phyloP scores from a whole-genome alignment of 92 coral and sea anemone genomes.

The Paragorgia papillata region DNA sequence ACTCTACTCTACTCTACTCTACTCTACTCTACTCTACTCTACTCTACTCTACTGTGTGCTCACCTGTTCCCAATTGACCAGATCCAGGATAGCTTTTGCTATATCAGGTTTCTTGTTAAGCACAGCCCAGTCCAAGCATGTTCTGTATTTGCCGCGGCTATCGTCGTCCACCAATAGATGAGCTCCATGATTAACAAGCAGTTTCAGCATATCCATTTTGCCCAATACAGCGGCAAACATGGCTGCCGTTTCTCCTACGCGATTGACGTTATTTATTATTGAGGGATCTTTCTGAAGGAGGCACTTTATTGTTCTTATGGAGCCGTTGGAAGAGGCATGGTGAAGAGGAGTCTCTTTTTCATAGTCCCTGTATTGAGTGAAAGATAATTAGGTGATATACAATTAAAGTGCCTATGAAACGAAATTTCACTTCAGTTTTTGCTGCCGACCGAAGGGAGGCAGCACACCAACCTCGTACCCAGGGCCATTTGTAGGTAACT shows the following conservation, averaged over 20 bases:
- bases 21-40: background rate
- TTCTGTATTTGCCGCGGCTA: background rate
- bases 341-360: constrained; percentile 41
- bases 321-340: constrained; percentile 2
- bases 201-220: constrained; percentile 1
- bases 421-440: too few relatives aligned
- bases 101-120: background rate
- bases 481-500: too few relatives aligned
- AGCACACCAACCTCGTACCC: too few relatives aligned
- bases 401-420: background rate
- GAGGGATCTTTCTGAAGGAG: background rate
- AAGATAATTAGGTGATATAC: background rate
- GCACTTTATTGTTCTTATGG: background rate
- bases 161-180: background rate
- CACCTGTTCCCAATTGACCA: constrained; percentile 12
- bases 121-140: constrained; percentile 45
- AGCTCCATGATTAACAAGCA: background rate
- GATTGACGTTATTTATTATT: constrained; percentile 12
- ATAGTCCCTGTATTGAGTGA: background rate
- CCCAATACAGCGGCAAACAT: constrained; percentile 29
- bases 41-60: background rate
- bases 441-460: too few relatives aligned
- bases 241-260: constrained; percentile 30
- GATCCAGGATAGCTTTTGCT: constrained; percentile 5
- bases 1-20: background rate